phyloP scores from a whole-genome alignment of 2,113 vertebrate species.

The Hippocampus mohnikei region DNA sequence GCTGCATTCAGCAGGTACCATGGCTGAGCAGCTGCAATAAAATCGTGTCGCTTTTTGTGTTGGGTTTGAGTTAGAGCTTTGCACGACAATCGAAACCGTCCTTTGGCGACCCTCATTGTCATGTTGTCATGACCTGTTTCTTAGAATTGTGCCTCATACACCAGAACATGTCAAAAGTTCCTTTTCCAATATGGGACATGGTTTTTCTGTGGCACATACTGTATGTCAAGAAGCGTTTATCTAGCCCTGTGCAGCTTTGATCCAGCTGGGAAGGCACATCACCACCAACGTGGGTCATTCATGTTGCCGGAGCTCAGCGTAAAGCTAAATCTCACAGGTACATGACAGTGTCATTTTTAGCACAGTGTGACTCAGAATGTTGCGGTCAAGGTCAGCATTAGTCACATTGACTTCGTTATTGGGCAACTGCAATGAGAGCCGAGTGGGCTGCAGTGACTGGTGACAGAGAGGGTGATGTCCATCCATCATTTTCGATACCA shows the following conservation, averaged over 20 bases:
- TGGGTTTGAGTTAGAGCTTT: background rate
- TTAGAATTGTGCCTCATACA: background rate
- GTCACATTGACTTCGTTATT: background rate
- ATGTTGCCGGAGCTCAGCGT: background rate
- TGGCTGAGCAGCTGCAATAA: background rate
- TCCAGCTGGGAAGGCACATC: background rate
- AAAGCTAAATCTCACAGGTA: conserved; percentile 13
- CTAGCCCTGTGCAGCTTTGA: conserved; percentile 1
- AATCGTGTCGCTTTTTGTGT: background rate
- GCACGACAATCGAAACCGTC: background rate
- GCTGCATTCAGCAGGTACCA: background rate
- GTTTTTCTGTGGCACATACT: background rate
- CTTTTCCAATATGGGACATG: background rate
- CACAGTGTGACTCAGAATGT: conserved; percentile 24
- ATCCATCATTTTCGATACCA: background rate
- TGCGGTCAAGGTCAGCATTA: conserved; percentile 31
- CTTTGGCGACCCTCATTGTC: background rate
- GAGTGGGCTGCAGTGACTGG: conserved; percentile 13
- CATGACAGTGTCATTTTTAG: conserved; percentile 13
- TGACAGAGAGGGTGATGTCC: conserved; percentile 11
- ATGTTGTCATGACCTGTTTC: background rate
- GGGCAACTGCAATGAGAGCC: background rate
- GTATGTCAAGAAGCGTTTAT: conserved; percentile 1
- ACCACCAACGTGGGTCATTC: conserved; percentile 20
- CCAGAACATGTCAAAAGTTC: background rate